These are phyloP conservation scores for Cardiocondyla obscurior DNA, from an alignment of 1,140 invertebrate genomes.

Conservation along the genomic window DNA sequence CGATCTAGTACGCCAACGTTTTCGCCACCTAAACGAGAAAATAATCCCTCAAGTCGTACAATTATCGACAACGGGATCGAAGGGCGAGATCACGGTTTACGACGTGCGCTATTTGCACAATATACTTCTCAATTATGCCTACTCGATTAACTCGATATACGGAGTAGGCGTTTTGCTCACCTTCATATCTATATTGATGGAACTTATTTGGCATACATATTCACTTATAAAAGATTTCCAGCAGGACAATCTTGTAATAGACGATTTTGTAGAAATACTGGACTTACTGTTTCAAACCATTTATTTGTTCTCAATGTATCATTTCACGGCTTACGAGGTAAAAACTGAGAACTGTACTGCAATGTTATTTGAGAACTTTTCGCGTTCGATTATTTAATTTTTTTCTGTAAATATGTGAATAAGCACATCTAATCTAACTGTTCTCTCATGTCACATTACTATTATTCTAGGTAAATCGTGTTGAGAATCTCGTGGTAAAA, in stretches of 20 bases:
- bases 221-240: background rate
- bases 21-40: slow-evolving; percentile 8
- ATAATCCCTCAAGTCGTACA: slow-evolving; percentile 17
- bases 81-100: slow-evolving; percentile 15
- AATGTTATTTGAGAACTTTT: background rate
- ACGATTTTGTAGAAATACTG: background rate
- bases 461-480: slow-evolving; percentile 33
- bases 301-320: slow-evolving; percentile 11
- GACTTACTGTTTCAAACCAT: background rate
- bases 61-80: background rate
- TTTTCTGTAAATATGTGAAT: background rate
- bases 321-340: slow-evolving; percentile 5
- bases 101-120: slow-evolving; percentile 22
- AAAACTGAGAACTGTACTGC: background rate
- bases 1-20: slow-evolving; percentile 32
- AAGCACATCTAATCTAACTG: background rate
- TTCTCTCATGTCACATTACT: background rate
- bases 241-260: background rate
- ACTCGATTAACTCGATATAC: background rate
- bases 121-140: slow-evolving; percentile 4
- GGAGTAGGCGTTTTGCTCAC: background rate
- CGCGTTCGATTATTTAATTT: background rate
- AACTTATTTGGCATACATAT: background rate
- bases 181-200: background rate
- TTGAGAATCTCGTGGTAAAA: background rate